These are phyloP conservation scores for Dinocampus coccinellae DNA, from an alignment of 2,888 invertebrate genomes.

Conservation along the genomic window DNA sequence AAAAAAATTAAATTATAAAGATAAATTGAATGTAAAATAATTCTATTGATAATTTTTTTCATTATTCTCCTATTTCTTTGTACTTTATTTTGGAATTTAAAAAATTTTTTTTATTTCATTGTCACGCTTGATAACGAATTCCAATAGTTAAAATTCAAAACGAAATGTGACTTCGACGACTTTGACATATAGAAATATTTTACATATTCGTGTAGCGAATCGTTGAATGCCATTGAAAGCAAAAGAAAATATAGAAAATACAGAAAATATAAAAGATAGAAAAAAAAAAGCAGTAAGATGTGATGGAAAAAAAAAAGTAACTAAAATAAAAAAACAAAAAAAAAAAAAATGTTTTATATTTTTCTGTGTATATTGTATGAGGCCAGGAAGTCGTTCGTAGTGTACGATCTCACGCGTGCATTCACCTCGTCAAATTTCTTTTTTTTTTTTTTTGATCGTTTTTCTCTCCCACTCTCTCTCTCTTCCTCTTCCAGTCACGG, in stretches of 20 bases:
- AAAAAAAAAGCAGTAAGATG: neutral
- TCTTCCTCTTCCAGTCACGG: neutral
- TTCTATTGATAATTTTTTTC: neutral
- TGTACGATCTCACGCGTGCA: neutral
- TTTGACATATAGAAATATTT: neutral
- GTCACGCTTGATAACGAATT: neutral
- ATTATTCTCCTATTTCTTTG: neutral
- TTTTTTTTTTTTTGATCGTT: too few relatives aligned
- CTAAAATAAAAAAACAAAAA: neutral
- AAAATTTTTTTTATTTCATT: too few relatives aligned
- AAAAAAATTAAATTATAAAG: neutral
- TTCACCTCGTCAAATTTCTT: neutral
- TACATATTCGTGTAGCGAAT: neutral
- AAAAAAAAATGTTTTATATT: constrained; percentile 22
- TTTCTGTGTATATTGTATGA: too few relatives aligned
- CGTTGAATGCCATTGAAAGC: neutral
- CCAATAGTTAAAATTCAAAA: neutral
- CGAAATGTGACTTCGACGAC: neutral
- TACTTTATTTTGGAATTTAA: neutral
- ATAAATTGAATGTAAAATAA: neutral
- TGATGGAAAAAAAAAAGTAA: neutral
- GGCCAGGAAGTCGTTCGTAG: constrained; percentile 6
- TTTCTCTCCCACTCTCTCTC: too few relatives aligned
- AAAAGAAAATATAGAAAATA: neutral
- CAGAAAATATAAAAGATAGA: neutral